phyloP scores from a whole-genome alignment of 1,140 invertebrate genomes.

The Drosophila fuyamai region DNA sequence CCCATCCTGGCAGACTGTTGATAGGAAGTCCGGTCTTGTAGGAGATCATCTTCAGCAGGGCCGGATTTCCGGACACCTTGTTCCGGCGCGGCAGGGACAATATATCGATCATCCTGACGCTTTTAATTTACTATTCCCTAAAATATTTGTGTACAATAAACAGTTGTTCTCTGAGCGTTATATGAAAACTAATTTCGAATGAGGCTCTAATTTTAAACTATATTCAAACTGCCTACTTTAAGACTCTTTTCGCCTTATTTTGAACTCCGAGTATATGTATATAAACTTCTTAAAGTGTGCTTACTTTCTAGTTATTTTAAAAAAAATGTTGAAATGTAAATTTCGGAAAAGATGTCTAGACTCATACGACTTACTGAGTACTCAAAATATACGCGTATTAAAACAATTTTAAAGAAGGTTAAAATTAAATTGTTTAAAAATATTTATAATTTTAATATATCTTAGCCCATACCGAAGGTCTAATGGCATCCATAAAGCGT shows the following conservation, averaged over 20 bases:
- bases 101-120: slow-evolving; percentile 65
- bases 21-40: slow-evolving; percentile 71
- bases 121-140: not conserved
- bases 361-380: no score
- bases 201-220: not conserved
- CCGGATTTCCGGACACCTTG: slow-evolving; percentile 49
- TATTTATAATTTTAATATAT: no score
- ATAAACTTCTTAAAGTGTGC: no score
- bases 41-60: slow-evolving; percentile 38
- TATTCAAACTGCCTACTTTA: slow-evolving; percentile 22
- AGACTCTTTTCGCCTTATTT: not conserved
- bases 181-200: not conserved
- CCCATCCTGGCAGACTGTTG: slow-evolving; percentile 81
- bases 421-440: no score
- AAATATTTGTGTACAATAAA: slow-evolving; percentile 1
- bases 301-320: no score
- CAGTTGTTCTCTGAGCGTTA: slow-evolving; percentile 2
- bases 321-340: no score
- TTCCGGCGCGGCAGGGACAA: slow-evolving; percentile 74
- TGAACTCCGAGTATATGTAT: no score
- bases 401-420: no score
- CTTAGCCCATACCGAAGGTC: not conserved
- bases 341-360: no score
- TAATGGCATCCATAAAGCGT: not conserved
- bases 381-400: no score